Evolutionary conservation across 2,888 invertebrate genomes (phyloP).

Genomic region (Ceramica pisi): DNA sequence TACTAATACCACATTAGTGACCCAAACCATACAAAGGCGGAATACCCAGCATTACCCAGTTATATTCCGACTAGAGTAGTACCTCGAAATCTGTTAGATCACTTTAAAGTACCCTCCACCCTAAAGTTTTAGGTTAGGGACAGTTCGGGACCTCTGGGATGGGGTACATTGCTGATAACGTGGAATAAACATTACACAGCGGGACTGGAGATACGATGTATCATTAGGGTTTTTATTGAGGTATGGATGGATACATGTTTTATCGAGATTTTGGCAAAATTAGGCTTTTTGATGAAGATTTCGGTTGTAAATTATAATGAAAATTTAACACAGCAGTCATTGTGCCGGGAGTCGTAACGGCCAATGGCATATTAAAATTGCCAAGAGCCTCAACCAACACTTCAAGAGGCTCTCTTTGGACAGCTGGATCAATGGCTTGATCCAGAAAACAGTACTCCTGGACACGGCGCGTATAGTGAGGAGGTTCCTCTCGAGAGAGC

Average conservation of each 20-base stretch:
- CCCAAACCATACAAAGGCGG: conserved; percentile 66
- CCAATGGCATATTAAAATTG: no score
- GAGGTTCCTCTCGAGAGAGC: no score
- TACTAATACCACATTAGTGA: conserved; percentile 57
- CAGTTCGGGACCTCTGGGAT: conserved; percentile 70
- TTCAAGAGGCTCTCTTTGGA: no score
- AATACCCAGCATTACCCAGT: conserved; percentile 70
- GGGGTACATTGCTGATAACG: conserved; percentile 70
- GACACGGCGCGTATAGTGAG: no score
- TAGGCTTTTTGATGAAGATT: background rate
- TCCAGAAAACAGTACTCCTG: no score
- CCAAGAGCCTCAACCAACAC: no score
- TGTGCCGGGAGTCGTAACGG: no score
- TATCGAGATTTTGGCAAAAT: background rate
- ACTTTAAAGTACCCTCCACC: conserved; percentile 78
- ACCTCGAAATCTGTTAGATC: conserved; percentile 81
- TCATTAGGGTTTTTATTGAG: conserved; percentile 63
- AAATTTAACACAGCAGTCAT: no score
- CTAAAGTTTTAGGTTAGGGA: conserved; percentile 79
- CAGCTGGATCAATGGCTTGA: no score
- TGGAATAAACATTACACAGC: conserved; percentile 68
- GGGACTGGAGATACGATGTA: conserved; percentile 48
- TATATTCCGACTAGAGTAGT: conserved; percentile 68
- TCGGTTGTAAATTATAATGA: background rate
- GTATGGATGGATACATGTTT: conserved; percentile 8